phyloP scores from a whole-genome alignment of 1,140 invertebrate genomes.

The Thaumetopoea pityocampa region DNA sequence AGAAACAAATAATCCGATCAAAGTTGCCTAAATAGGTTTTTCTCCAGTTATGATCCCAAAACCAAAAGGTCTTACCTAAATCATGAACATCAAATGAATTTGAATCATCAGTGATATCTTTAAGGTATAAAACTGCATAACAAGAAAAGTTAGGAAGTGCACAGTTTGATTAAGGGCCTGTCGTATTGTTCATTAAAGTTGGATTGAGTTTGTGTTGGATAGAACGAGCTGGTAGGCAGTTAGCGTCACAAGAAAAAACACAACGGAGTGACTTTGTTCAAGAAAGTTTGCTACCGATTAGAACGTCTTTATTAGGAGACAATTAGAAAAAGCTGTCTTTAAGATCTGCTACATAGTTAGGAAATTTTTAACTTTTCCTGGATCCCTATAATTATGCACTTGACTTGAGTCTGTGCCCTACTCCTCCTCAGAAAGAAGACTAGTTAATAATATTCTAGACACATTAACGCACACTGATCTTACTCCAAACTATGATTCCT shows the following conservation, averaged over 20 bases:
- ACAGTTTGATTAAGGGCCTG: conserved; percentile 77
- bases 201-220: conserved; percentile 73
- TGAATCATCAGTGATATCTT: conserved; percentile 10
- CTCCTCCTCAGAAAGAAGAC: no score
- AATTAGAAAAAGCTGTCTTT: no score
- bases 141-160: conserved; percentile 45
- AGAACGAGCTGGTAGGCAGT: conserved; percentile 64
- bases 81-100: conserved; percentile 15
- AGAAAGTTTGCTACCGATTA: conserved; percentile 36
- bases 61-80: conserved; percentile 23
- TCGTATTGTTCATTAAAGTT: conserved; percentile 77
- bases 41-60: conserved; percentile 32
- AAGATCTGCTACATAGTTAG: no score
- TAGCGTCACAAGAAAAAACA: conserved; percentile 53
- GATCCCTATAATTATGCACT: no score
- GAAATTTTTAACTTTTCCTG: no score
- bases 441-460: no score
- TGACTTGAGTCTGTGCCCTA: no score
- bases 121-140: conserved; percentile 29
- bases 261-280: conserved; percentile 22
- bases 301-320: conserved; percentile 32
- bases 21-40: conserved; percentile 71
- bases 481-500: no score
- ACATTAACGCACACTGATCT: no score
- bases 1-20: conserved; percentile 73